These are phyloP conservation scores for Drosophila tristis DNA, from an alignment of 1,140 invertebrate genomes.

Conservation along the genomic window DNA sequence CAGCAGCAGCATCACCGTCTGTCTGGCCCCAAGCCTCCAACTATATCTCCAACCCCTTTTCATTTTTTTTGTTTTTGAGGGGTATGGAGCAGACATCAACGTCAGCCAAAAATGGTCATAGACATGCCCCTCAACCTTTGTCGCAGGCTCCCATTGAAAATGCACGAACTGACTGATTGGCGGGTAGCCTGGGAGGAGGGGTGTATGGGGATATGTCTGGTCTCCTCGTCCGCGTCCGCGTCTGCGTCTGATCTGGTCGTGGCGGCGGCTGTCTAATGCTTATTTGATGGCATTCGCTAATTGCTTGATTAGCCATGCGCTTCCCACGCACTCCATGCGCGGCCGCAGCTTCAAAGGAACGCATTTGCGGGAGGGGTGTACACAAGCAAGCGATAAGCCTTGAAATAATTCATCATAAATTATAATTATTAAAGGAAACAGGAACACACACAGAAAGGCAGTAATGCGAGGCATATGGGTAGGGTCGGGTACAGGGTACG, in stretches of 20 bases:
- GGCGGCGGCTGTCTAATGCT: slow-evolving; percentile 61
- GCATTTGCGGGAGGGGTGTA: not conserved
- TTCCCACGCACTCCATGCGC: slow-evolving; percentile 61
- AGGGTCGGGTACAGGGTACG: slow-evolving; percentile 20
- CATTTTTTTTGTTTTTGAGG: not conserved
- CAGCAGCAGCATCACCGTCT: slow-evolving; percentile 24
- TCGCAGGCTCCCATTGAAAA: slow-evolving; percentile 45
- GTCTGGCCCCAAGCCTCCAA: slow-evolving; percentile 3
- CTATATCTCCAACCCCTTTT: slow-evolving; percentile 10
- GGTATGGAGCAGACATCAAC: slow-evolving; percentile 1
- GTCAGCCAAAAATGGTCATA: slow-evolving; percentile 62
- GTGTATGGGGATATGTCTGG: slow-evolving; percentile 1
- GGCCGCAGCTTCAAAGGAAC: slow-evolving; percentile 19
- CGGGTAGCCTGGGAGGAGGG: no score
- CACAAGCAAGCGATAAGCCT: slow-evolving; percentile 45
- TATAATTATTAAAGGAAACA: slow-evolving; percentile 74
- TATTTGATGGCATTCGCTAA: slow-evolving; percentile 80
- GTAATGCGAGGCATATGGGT: not conserved
- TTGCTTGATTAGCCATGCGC: slow-evolving; percentile 76
- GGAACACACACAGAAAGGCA: slow-evolving; percentile 1
- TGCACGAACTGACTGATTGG: slow-evolving; percentile 12
- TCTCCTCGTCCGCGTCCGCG: not conserved
- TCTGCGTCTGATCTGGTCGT: not conserved
- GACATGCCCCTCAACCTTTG: slow-evolving; percentile 60
- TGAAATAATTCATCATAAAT: slow-evolving; percentile 67